These are phyloP conservation scores for Prionailurus bengalensis DNA, from an alignment of 2,113 vertebrate species.

Conservation along the genomic window DNA sequence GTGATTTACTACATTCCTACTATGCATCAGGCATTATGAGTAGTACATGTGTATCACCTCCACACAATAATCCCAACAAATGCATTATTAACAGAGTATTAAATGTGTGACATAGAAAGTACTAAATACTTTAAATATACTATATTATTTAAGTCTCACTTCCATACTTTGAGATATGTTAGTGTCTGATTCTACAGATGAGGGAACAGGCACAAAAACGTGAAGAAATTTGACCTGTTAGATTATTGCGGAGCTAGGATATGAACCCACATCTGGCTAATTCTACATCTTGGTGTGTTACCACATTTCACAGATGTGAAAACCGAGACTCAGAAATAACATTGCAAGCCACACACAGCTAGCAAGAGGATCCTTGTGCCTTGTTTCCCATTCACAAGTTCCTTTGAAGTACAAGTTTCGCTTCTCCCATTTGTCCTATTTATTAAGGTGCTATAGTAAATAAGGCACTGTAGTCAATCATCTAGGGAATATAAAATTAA, in stretches of 20 bases:
- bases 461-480: not conserved
- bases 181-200: not conserved
- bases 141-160: not conserved
- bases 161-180: not conserved
- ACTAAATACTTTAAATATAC: not conserved
- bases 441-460: not conserved
- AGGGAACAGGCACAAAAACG: not conserved
- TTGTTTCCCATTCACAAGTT: not conserved
- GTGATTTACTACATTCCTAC: not conserved
- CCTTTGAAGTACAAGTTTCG: not conserved
- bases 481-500: not conserved
- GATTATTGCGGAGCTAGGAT: not conserved
- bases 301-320: not conserved
- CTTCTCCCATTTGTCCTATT: not conserved
- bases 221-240: not conserved
- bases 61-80: not conserved
- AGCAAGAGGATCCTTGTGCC: not conserved
- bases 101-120: not conserved
- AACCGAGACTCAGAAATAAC: not conserved
- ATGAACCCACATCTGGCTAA: not conserved
- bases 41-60: not conserved
- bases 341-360: not conserved
- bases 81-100: not conserved
- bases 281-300: not conserved
- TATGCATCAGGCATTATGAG: not conserved